phyloP scores from a whole-genome alignment of 2,113 vertebrate species.

The Mixornis gularis region DNA sequence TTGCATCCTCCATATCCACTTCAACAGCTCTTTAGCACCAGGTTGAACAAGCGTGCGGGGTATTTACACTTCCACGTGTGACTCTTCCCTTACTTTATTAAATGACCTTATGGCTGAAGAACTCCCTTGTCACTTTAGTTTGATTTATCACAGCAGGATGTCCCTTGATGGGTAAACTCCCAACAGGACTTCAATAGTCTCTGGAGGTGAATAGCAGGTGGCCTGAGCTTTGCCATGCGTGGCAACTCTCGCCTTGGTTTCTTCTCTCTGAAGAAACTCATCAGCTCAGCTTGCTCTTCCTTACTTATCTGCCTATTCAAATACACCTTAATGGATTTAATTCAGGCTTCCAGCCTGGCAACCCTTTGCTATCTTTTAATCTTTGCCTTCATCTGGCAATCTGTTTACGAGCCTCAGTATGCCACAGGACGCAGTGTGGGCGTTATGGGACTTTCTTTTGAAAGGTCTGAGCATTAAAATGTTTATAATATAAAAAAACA shows the following conservation, averaged over 20 bases:
- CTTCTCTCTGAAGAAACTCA: conserved; percentile 38
- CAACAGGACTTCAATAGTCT: not conserved
- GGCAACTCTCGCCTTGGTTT: not conserved
- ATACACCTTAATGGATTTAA: conserved; percentile 46
- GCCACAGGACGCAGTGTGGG: not conserved
- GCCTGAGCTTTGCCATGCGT: conserved; percentile 27
- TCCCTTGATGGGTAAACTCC: conserved; percentile 19
- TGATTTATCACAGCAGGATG: conserved; percentile 54
- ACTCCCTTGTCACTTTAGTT: conserved; percentile 6
- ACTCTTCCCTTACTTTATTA: conserved; percentile 22
- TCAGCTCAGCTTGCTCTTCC: conserved; percentile 23
- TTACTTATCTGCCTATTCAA: conserved; percentile 43
- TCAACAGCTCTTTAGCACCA: conserved; percentile 34
- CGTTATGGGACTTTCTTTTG: not conserved
- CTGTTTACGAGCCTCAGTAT: not conserved
- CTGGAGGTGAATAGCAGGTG: conserved; percentile 35
- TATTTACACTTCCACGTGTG: conserved; percentile 14
- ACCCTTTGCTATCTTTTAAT: conserved; percentile 23
- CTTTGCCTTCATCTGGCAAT: conserved; percentile 5
- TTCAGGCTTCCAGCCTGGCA: conserved; percentile 27
- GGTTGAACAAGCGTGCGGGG: conserved; percentile 5
- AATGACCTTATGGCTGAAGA: conserved; percentile 38
- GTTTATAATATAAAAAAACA: not conserved
- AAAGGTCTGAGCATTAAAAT: not conserved
- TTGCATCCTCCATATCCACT: not conserved